phyloP scores from a whole-genome alignment of 2,113 vertebrate species.

The Actenoides lindsayi region DNA sequence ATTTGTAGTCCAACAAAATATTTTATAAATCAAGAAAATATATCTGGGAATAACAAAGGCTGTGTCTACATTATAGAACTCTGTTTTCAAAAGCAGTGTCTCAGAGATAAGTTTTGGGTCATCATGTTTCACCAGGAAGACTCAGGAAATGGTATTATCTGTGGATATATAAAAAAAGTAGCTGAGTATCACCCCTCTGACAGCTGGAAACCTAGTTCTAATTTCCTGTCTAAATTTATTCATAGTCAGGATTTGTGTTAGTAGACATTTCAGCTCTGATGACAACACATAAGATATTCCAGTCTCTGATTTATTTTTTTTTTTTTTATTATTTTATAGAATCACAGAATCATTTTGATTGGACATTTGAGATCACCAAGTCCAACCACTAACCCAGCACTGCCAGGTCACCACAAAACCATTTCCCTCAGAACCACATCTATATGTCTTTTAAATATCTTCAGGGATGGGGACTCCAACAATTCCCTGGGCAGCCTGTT shows the following conservation, averaged over 20 bases:
- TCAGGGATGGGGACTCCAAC: background rate
- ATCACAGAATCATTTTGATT: background rate
- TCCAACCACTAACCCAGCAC: background rate
- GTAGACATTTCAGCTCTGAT: background rate
- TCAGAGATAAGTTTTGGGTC: background rate
- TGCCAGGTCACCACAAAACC: background rate
- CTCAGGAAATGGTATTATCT: background rate
- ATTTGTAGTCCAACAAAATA: background rate
- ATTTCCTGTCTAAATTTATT: background rate
- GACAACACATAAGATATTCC: background rate
- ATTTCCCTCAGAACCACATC: background rate
- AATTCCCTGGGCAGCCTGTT: background rate
- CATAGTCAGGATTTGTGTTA: background rate
- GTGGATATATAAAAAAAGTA: background rate
- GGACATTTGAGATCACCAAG: background rate
- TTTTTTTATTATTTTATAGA: background rate
- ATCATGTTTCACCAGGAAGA: rapidly evolving
- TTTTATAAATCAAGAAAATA: background rate
- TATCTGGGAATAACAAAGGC: background rate
- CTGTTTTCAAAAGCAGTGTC: background rate
- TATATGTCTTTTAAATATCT: background rate
- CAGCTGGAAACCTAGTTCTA: background rate
- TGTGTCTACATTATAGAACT: background rate
- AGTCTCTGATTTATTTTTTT: background rate
- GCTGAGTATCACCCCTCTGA: background rate